phyloP scores from a whole-genome alignment of 2,113 vertebrate genomes.

The Lepisosteus osseus region DNA sequence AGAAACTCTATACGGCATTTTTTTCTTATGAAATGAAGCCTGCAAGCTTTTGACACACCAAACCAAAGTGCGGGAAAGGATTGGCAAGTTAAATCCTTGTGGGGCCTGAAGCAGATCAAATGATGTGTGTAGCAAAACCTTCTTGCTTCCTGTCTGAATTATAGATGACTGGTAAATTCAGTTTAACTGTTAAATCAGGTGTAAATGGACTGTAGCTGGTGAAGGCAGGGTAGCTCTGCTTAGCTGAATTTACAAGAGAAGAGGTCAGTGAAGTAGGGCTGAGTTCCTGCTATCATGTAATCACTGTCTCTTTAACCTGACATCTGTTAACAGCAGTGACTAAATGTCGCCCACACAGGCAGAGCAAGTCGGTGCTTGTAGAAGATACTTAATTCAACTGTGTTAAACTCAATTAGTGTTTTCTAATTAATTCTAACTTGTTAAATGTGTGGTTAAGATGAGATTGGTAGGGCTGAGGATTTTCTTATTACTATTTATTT shows the following conservation, averaged over 20 bases:
- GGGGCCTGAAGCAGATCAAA: not conserved
- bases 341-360: not conserved
- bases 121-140: not conserved
- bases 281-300: too few species aligned
- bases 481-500: not conserved
- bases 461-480: not conserved
- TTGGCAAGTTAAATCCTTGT: not conserved
- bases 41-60: too few species aligned
- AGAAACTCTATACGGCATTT: not conserved
- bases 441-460: not conserved
- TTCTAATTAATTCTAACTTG: not conserved
- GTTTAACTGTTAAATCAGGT: constrained; percentile 9
- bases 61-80: not conserved
- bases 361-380: not conserved
- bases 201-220: not conserved
- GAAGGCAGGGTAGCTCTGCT: not conserved
- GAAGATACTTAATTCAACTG: not conserved
- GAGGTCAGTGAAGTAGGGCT: not conserved
- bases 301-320: not conserved
- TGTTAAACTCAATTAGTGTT: constrained; percentile 1
- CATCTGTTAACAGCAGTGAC: not conserved
- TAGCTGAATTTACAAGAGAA: not conserved
- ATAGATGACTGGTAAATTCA: constrained; percentile 5
- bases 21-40: not conserved
- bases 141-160: constrained; percentile 2